phyloP scores from a whole-genome alignment of 2,888 invertebrate genomes.

The Pimpla rufipes region DNA sequence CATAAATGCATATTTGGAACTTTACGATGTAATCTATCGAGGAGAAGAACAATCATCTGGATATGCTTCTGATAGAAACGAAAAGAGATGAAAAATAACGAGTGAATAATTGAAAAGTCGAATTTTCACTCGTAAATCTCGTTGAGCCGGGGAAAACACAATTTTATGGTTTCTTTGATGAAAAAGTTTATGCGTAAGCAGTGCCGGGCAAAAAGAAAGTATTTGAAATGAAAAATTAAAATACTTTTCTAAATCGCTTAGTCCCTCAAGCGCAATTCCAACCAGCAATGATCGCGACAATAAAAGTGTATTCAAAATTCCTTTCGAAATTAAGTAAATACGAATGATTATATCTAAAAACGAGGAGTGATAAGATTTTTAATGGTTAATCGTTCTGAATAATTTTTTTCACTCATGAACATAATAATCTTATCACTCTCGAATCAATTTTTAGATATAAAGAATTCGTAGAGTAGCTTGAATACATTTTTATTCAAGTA shows the following conservation, averaged over 20 bases:
- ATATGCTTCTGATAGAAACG: neutral
- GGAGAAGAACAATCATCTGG: constrained; percentile 4
- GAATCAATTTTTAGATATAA: too few relatives aligned
- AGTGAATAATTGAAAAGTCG: constrained; percentile 5
- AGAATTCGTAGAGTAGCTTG: too few relatives aligned
- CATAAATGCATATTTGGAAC: constrained; percentile 24
- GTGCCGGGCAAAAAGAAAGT: neutral
- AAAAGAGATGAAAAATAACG: neutral
- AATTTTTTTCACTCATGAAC: too few relatives aligned
- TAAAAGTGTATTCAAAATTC: too few relatives aligned
- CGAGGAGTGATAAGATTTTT: too few relatives aligned
- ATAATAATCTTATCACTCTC: too few relatives aligned
- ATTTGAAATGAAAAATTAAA: constrained; percentile 16
- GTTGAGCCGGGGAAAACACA: neutral
- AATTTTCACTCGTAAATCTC: constrained; percentile 4
- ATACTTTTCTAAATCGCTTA: neutral
- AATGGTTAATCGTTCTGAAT: too few relatives aligned
- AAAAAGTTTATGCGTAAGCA: neutral
- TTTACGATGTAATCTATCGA: neutral
- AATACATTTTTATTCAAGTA: too few relatives aligned
- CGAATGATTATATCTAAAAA: too few relatives aligned
- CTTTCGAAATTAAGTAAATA: too few relatives aligned
- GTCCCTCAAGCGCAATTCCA: neutral
- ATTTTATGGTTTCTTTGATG: constrained; percentile 20
- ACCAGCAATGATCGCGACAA: too few relatives aligned